phyloP scores from a whole-genome alignment of 2,113 vertebrate species.

The Ploceus nigricollis region DNA sequence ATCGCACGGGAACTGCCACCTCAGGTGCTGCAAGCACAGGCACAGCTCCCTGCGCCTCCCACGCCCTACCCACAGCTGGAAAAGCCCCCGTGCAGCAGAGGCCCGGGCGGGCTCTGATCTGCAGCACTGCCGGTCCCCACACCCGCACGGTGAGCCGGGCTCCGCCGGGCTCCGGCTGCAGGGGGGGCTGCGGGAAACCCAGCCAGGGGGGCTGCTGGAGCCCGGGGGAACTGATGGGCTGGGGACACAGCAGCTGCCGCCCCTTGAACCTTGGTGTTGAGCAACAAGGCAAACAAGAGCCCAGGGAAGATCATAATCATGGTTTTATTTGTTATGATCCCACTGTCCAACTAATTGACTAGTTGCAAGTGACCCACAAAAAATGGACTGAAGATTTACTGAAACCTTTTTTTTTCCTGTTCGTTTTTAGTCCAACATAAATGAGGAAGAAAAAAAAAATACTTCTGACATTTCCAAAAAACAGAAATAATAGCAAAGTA shows the following conservation, averaged over 20 bases:
- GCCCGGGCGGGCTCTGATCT: rapidly evolving
- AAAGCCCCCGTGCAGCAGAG: background rate
- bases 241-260: background rate
- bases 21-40: background rate
- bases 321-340: slow-evolving; percentile 74
- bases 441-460: slow-evolving; percentile 72
- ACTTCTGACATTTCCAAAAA: slow-evolving; percentile 76
- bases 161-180: rapidly evolving
- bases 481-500: slow-evolving; percentile 78
- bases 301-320: slow-evolving; percentile 41
- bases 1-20: rapidly evolving
- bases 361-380: slow-evolving; percentile 69
- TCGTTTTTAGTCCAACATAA: slow-evolving; percentile 70
- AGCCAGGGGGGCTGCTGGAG: background rate
- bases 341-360: slow-evolving; percentile 62
- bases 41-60: background rate
- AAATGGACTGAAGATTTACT: slow-evolving; percentile 62
- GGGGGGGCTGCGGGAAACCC: background rate
- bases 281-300: slow-evolving; percentile 41
- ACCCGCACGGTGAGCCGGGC: too few species aligned
- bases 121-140: rapidly evolving
- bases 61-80: rapidly evolving
- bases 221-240: background rate
- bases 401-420: slow-evolving; percentile 18
- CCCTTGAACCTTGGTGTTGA: background rate